Conservation (phyloP, 1,140 invertebrate species). For the Drosophila melanogaster region Release_6_plus_ISO1_MT NT_033779.5:16862501-16863000, state of each 20-base stretch:
- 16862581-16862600: constrained; percentile 80
- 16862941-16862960: constrained; percentile 63
- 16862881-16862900: constrained; percentile 18
- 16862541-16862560: constrained; percentile 34
- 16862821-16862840: constrained; percentile 14
- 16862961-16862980: background rate
- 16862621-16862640: constrained; percentile 35
- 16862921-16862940: constrained; percentile 25
- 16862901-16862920: constrained; percentile 52
- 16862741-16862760: constrained; percentile 84
- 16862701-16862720: constrained; percentile 19
- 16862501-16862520: constrained; percentile 83
- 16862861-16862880: constrained; percentile 42
- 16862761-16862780: constrained; percentile 84
- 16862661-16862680: constrained; percentile 14
- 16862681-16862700: constrained; percentile 63
- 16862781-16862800: constrained; percentile 70
- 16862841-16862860: constrained; percentile 28
- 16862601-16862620: constrained; percentile 40
- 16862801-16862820: constrained; percentile 72
- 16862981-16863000: constrained; percentile 12
- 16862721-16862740: constrained; percentile 19
- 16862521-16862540: constrained; percentile 3
- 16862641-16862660: constrained; percentile 36
- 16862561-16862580: constrained; percentile 55